phyloP scores from a whole-genome alignment of 2,888 invertebrate genomes.

The Thymelicus acteon region DNA sequence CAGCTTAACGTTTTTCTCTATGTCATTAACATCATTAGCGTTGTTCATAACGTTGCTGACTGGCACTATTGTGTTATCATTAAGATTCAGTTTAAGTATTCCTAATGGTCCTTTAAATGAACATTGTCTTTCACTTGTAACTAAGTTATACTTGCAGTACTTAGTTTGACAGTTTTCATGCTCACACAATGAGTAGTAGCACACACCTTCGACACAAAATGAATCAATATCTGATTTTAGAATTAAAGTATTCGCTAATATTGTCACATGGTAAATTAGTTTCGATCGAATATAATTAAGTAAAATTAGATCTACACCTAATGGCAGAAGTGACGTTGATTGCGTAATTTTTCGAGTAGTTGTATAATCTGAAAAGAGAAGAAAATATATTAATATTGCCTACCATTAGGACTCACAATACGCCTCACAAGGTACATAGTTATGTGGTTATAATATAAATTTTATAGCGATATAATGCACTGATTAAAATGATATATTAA shows the following conservation, averaged over 20 bases:
- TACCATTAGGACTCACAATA: no score
- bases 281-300: conserved; percentile 52
- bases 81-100: conserved; percentile 39
- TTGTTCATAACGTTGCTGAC: conserved; percentile 37
- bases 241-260: conserved; percentile 58
- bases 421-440: no score
- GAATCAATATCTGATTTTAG: conserved; percentile 54
- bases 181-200: conserved; percentile 60
- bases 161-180: conserved; percentile 50
- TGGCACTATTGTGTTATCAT: conserved; percentile 44
- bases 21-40: conserved; percentile 46
- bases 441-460: no score
- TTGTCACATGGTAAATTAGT: conserved; percentile 56
- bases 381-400: background rate
- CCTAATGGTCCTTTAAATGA: conserved; percentile 44
- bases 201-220: conserved; percentile 59
- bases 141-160: conserved; percentile 60
- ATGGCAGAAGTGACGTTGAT: conserved; percentile 29
- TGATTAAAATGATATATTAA: no score
- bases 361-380: conserved; percentile 20
- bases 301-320: conserved; percentile 48
- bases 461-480: no score
- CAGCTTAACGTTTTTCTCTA: conserved; percentile 52
- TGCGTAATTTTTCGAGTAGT: conserved; percentile 9
- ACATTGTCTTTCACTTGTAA: conserved; percentile 56